Conservation (phyloP, 2,113 vertebrate species). For the Oncorhynchus kisutch region DNA sequence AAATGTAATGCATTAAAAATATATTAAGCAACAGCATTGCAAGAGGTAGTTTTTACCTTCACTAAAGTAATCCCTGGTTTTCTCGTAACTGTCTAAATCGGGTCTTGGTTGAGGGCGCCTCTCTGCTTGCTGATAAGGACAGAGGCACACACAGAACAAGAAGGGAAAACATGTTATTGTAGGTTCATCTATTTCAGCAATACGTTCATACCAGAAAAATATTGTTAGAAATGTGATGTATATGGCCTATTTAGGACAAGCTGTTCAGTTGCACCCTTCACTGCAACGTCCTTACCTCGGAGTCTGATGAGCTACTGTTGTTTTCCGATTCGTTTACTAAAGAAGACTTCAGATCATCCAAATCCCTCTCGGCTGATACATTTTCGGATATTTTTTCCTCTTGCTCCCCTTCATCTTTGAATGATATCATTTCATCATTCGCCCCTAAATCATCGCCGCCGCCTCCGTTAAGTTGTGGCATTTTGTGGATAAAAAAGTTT, state of each 20-base stretch:
- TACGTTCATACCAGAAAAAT: not conserved
- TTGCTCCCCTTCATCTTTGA: constrained; percentile 93
- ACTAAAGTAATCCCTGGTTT: constrained; percentile 85
- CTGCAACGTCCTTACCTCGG: constrained; percentile 78
- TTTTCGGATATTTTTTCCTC: constrained; percentile 90
- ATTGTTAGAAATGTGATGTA: not conserved
- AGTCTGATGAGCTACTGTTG: constrained; percentile 85
- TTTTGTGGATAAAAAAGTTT: constrained; percentile 49
- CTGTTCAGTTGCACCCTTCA: not conserved
- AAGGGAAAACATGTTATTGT: constrained; percentile 33
- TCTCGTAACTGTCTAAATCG: constrained; percentile 84
- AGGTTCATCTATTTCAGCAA: constrained; percentile 28
- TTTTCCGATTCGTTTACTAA: constrained; percentile 92
- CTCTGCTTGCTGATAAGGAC: constrained; percentile 78
- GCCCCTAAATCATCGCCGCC: constrained; percentile 91
- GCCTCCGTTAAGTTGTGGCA: constrained; percentile 83
- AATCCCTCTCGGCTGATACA: constrained; percentile 86
- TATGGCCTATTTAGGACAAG: not conserved
- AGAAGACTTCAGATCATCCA: constrained; percentile 93
- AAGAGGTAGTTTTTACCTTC: constrained; percentile 78
- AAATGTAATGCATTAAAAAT: not conserved
- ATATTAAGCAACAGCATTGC: constrained; percentile 7
- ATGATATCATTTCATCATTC: constrained; percentile 92
- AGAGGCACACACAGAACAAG: constrained; percentile 15
- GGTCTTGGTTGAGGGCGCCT: constrained; percentile 81